Percentiles rank a stretch among this genome's conserved stretches.
Conservation (phyloP, 2,113 vertebrate species). For the Barnardius zonarius region DNA sequence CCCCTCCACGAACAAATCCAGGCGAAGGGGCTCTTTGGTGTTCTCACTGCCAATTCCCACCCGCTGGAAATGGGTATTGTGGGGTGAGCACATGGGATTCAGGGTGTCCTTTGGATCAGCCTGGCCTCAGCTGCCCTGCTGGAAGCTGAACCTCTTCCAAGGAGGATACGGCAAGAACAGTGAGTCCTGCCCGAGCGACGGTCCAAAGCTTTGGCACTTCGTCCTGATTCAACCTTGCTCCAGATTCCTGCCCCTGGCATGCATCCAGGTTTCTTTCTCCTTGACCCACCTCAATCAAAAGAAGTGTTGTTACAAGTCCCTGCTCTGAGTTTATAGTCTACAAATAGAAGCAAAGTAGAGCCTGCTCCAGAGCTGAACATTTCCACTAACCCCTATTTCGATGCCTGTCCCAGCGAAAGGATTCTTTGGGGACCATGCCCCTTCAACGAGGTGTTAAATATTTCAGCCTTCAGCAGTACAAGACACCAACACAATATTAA, state of each 20-base stretch:
- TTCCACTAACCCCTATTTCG: conserved; percentile 47
- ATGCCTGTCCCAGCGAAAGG: background rate
- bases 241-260: conserved; percentile 43
- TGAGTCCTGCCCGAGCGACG: conserved; percentile 37
- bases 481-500: background rate
- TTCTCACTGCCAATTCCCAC: background rate
- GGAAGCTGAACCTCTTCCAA: conserved; percentile 23
- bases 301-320: background rate
- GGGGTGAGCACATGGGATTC: background rate
- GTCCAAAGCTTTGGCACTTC: conserved; percentile 20
- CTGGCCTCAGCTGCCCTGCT: background rate
- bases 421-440: background rate
- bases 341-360: conserved; percentile 53
- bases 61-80: background rate
- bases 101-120: conserved; percentile 3
- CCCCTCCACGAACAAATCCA: accelerated
- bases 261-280: conserved; percentile 56
- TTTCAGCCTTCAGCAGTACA: background rate
- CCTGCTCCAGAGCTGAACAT: conserved; percentile 16
- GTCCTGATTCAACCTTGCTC: conserved; percentile 59
- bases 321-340: conserved; percentile 1
- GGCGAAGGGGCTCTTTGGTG: background rate
- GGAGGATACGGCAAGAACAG: conserved; percentile 32
- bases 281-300: conserved; percentile 63
- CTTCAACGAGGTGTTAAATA: background rate